These are phyloP conservation scores for Danio tinwini DNA, from an alignment of 2,797 vertebrate genomes.

Conservation along the genomic window DNA sequence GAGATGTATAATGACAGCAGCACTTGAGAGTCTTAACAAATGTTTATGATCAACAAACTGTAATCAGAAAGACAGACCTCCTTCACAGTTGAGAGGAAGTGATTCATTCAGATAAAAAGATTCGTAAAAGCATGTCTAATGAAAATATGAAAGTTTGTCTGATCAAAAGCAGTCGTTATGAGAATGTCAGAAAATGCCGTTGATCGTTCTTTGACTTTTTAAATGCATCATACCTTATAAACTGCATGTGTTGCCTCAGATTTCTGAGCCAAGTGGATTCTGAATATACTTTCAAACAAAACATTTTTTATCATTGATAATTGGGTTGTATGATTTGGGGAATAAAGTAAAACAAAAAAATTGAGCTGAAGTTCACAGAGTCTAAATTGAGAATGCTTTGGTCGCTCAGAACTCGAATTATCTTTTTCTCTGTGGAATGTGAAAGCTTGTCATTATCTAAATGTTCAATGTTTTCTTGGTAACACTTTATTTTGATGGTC, in stretches of 20 bases:
- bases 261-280: not conserved
- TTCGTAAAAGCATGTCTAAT: conserved; percentile 6
- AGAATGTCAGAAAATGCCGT: not conserved
- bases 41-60: conserved; percentile 67
- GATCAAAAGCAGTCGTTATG: not conserved
- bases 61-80: conserved; percentile 48
- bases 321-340: not conserved
- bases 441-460: not conserved
- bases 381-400: not conserved
- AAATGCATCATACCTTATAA: not conserved
- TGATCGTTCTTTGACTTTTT: not conserved
- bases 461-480: not conserved
- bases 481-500: too few relatives aligned
- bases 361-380: not conserved
- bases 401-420: not conserved
- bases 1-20: conserved; percentile 57
- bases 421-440: not conserved
- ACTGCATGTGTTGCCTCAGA: not conserved
- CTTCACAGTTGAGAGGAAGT: conserved; percentile 11
- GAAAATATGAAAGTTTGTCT: not conserved
- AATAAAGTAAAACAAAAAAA: not conserved
- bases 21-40: conserved; percentile 51
- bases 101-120: conserved; percentile 21
- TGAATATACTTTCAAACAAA: not conserved
- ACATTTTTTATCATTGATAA: not conserved